Conservation (phyloP, 1,140 invertebrate species). For the Triops longicaudatus region DNA sequence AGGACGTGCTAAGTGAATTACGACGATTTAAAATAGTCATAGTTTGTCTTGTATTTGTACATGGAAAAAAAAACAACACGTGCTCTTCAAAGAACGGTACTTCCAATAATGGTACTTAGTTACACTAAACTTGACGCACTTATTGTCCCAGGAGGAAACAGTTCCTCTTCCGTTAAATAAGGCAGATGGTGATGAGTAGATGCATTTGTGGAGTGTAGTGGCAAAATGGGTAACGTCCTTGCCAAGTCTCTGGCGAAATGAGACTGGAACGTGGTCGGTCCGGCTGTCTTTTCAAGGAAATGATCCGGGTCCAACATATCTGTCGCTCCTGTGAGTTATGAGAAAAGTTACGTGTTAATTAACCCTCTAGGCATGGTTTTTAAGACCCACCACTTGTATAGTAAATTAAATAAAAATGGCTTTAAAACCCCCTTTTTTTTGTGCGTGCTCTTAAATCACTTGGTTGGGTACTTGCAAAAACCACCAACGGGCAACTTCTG, state of each 20-base stretch:
- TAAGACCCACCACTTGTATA: not conserved
- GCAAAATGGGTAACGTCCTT: slow-evolving; percentile 21
- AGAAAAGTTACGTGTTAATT: too few relatives aligned
- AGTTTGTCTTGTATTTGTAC: slow-evolving; percentile 12
- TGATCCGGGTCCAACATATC: slow-evolving; percentile 18
- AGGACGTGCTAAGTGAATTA: not conserved
- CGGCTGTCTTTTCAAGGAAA: not conserved
- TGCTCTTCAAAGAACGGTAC: not conserved
- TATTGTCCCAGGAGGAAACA: slow-evolving; percentile 27
- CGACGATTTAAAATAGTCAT: not conserved
- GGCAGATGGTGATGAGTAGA: not conserved
- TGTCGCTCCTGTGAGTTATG: slow-evolving; percentile 12
- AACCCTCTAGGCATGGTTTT: too few relatives aligned
- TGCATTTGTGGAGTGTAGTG: not conserved
- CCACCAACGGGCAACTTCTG: not conserved
- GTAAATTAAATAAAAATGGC: not conserved
- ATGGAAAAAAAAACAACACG: not conserved
- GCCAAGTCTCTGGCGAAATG: slow-evolving; percentile 24
- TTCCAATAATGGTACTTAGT: not conserved
- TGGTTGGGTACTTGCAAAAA: not conserved
- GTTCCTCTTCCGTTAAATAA: slow-evolving; percentile 16
- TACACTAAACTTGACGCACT: slow-evolving; percentile 28
- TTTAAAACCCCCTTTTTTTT: not conserved
- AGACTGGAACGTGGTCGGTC: not conserved
- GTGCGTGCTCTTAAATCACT: not conserved